Percentiles rank a stretch among this genome's conserved stretches.
Evolutionary conservation across 2,113 vertebrate species (phyloP).

Genomic region (Oryzias woworae): DNA sequence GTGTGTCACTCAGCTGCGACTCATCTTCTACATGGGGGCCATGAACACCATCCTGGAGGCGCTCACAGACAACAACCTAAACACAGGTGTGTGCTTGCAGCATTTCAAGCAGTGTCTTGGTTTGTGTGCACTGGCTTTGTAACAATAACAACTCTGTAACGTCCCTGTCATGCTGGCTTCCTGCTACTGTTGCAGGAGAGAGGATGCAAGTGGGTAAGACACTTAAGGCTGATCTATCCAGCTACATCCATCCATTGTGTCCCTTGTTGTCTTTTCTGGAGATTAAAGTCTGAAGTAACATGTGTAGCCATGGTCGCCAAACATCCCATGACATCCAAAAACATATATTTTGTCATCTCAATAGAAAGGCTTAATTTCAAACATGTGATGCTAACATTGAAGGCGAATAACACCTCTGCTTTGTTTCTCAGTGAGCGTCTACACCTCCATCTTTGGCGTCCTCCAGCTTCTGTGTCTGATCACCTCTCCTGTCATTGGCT

Average conservation of each 20-base stretch:
- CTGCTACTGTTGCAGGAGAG: constrained; percentile 72
- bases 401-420: background rate
- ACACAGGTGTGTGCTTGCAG: constrained; percentile 74
- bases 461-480: constrained; percentile 93
- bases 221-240: constrained; percentile 21
- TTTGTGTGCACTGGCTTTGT: background rate
- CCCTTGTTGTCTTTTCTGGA: constrained; percentile 13
- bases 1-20: constrained; percentile 94
- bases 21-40: constrained; percentile 99
- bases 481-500: constrained; percentile 94
- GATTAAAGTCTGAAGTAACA: constrained; percentile 1
- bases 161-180: constrained; percentile 58
- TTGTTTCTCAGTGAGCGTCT: constrained; percentile 84
- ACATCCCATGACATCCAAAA: background rate
- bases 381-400: background rate
- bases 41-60: constrained; percentile 96
- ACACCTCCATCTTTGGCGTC: constrained; percentile 95
- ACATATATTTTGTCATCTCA: background rate
- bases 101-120: background rate
- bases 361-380: background rate
- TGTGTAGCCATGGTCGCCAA: background rate
- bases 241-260: constrained; percentile 3
- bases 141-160: constrained; percentile 27
- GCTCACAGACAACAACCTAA: constrained; percentile 81
- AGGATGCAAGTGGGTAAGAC: constrained; percentile 77